A percentile compares a stretch with the other conserved stretches of the same genome.
Evolutionary conservation across 2,113 vertebrate species (phyloP).

Genomic region (Sylvia atricapilla): DNA sequence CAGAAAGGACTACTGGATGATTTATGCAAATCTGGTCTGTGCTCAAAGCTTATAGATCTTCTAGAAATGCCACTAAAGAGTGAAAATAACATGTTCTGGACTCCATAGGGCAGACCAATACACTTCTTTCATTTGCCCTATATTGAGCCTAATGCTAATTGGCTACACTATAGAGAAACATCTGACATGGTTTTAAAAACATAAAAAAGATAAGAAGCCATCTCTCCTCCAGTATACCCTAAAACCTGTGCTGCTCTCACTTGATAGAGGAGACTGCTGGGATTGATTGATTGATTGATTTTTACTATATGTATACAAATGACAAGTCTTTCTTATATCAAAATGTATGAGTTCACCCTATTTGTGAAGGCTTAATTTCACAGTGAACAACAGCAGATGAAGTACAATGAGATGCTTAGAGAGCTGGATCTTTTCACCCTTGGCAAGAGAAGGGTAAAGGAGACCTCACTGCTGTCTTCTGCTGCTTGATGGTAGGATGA

Average conservation of each 20-base stretch:
- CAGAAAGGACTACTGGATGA: not conserved
- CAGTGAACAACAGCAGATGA: fast-evolving
- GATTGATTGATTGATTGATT: not conserved
- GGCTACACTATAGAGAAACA: not conserved
- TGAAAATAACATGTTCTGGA: not conserved
- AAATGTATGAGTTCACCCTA: not conserved
- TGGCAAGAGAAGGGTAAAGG: not conserved
- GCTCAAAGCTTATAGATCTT: not conserved
- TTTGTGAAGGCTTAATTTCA: not conserved
- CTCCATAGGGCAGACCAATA: not conserved
- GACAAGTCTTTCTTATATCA: not conserved
- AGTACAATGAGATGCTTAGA: not conserved
- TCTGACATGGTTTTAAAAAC: not conserved
- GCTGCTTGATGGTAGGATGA: not conserved
- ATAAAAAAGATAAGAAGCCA: not conserved
- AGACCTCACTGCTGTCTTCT: not conserved
- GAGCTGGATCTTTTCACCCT: not conserved
- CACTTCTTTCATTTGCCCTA: not conserved
- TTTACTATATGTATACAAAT: not conserved
- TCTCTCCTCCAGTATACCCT: not conserved
- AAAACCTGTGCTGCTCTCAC: not conserved
- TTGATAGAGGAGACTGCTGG: not conserved
- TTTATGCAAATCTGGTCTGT: not conserved
- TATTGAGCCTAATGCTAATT: not conserved
- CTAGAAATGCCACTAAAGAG: not conserved